Evolutionary conservation across 2,113 vertebrate genomes (phyloP).

Genomic region (Tachycineta bicolor): DNA sequence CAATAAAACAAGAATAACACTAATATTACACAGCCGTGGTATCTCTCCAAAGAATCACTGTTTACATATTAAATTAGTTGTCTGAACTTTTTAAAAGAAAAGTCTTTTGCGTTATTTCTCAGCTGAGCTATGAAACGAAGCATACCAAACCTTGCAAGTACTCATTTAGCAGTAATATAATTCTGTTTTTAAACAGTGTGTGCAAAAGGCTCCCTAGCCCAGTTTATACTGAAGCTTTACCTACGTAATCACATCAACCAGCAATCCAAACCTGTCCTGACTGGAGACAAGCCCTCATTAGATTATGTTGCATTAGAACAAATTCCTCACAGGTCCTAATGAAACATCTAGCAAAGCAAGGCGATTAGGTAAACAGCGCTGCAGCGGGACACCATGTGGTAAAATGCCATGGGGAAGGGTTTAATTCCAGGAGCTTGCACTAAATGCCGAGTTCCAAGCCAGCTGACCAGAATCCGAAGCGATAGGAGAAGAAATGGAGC

Average conservation of each 20-base stretch:
- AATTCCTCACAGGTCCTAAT: conserved; percentile 19
- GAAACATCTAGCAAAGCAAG: conserved; percentile 12
- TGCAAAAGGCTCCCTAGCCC: background rate
- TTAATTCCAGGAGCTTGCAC: conserved; percentile 36
- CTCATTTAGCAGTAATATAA: background rate
- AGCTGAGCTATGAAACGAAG: background rate
- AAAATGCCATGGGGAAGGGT: conserved; percentile 3
- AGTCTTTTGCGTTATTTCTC: background rate
- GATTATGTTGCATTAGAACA: background rate
- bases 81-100: background rate
- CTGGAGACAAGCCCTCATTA: conserved; percentile 15
- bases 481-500: conserved; percentile 12
- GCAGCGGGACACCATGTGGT: conserved; percentile 26
- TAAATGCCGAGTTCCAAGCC: background rate
- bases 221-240: background rate
- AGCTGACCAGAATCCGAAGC: conserved; percentile 8
- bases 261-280: background rate
- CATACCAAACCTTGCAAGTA: background rate
- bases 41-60: conserved; percentile 7
- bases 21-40: background rate
- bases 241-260: background rate
- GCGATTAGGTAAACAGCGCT: background rate
- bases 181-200: background rate
- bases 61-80: background rate
- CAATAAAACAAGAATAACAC: background rate